Evolutionary conservation across 2,113 vertebrate genomes (phyloP).

Genomic region (Clarias magur): DNA sequence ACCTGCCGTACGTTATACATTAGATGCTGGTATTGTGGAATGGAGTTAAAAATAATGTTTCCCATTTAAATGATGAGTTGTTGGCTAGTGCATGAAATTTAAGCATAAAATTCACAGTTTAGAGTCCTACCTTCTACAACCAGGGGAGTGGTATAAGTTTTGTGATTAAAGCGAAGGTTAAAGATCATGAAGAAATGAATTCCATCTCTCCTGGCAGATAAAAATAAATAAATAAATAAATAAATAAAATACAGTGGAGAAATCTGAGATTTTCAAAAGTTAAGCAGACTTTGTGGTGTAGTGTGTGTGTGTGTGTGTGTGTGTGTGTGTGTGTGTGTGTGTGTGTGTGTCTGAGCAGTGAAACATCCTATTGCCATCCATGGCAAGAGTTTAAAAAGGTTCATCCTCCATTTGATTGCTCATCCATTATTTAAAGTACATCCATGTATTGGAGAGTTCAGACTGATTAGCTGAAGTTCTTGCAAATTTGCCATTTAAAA

Average conservation of each 20-base stretch:
- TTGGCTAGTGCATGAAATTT: not conserved
- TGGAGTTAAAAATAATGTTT: conserved; percentile 14
- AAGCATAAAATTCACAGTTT: not conserved
- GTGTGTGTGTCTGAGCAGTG: not conserved
- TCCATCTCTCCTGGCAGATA: not conserved
- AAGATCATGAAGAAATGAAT: not conserved
- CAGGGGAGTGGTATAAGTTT: not conserved
- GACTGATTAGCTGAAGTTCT: not conserved
- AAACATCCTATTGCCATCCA: not conserved
- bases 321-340: too few species aligned
- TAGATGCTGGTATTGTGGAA: conserved; percentile 29
- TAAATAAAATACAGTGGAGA: not conserved
- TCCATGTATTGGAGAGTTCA: conserved; percentile 13
- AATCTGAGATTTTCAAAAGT: conserved; percentile 7
- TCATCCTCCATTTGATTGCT: not conserved
- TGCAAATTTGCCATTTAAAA: not conserved
- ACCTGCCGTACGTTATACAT: not conserved
- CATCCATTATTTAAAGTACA: not conserved
- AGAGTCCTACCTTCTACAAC: not conserved
- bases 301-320: too few species aligned
- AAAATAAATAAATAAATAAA: too few species aligned
- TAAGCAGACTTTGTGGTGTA: not conserved
- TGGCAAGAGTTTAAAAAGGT: not conserved
- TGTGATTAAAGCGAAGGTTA: not conserved
- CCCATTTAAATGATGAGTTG: not conserved